Evolutionary conservation across 2,888 invertebrate species (phyloP).

Genomic region (Ypsolopha scabrella): DNA sequence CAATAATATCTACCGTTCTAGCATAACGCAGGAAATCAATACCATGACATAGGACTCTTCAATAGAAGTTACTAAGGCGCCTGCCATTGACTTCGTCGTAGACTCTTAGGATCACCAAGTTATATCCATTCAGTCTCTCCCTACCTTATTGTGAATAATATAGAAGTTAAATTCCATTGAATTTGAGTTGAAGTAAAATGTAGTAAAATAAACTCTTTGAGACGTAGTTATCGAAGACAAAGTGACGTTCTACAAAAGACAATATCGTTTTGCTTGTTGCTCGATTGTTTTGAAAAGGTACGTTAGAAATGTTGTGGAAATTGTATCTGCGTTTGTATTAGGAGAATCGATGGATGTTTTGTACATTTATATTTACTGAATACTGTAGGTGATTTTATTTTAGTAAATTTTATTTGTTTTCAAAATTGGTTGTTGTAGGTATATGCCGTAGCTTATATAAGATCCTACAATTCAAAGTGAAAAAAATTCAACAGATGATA

Average conservation of each 20-base stretch:
- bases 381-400: no score
- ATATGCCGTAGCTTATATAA: no score
- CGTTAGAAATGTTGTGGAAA: not conserved
- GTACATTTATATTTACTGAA: no score
- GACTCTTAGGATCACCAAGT: not conserved
- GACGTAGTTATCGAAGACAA: slow-evolving; percentile 2
- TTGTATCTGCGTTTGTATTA: not conserved
- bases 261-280: not conserved
- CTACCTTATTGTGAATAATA: not conserved
- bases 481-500: no score
- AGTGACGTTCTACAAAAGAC: not conserved
- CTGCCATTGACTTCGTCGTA: not conserved
- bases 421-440: no score
- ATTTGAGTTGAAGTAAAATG: not conserved
- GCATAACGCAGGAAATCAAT: no score
- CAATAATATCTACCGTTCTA: no score
- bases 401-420: no score
- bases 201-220: not conserved
- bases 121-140: not conserved
- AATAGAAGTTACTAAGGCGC: not conserved
- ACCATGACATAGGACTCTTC: no score
- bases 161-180: not conserved
- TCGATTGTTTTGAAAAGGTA: not conserved
- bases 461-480: no score
- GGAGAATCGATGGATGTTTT: no score